Conservation (phyloP, 2,797 vertebrate genomes). For the Zalophus californianus region DNA sequence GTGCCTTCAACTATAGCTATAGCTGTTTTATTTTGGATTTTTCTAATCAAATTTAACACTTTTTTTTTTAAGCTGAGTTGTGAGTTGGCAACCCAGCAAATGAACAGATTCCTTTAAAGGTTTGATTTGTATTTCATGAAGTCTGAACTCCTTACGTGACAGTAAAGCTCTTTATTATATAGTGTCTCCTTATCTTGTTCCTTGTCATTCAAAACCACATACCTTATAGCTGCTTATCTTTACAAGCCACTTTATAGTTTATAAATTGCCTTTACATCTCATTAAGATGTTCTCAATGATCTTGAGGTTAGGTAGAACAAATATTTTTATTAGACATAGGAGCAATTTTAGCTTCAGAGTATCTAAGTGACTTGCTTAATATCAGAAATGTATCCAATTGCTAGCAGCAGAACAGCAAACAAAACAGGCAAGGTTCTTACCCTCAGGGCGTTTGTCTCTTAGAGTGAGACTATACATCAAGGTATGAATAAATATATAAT, state of each 20-base stretch:
- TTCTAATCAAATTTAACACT: neutral
- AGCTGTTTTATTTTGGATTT: slow-evolving; percentile 41
- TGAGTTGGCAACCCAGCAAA: neutral
- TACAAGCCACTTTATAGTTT: neutral
- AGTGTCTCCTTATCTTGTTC: neutral
- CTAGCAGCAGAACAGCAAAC: neutral
- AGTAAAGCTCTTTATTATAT: neutral
- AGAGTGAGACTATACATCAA: neutral
- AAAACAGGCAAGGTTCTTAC: neutral
- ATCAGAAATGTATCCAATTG: neutral
- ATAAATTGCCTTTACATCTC: slow-evolving; percentile 11
- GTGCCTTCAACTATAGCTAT: neutral
- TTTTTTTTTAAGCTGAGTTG: neutral
- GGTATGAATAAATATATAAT: neutral
- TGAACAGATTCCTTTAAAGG: neutral
- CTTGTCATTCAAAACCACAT: neutral
- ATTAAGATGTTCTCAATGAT: slow-evolving; percentile 24
- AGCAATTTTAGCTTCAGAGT: neutral
- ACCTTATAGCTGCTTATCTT: neutral
- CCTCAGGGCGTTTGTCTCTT: neutral
- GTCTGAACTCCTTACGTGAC: neutral
- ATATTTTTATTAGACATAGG: neutral
- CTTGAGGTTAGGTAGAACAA: slow-evolving; percentile 36
- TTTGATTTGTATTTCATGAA: neutral
- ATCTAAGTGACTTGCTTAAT: slow-evolving; percentile 3